phyloP scores from a whole-genome alignment of 2,888 invertebrate genomes.

The Cyclophora albipunctata region DNA sequence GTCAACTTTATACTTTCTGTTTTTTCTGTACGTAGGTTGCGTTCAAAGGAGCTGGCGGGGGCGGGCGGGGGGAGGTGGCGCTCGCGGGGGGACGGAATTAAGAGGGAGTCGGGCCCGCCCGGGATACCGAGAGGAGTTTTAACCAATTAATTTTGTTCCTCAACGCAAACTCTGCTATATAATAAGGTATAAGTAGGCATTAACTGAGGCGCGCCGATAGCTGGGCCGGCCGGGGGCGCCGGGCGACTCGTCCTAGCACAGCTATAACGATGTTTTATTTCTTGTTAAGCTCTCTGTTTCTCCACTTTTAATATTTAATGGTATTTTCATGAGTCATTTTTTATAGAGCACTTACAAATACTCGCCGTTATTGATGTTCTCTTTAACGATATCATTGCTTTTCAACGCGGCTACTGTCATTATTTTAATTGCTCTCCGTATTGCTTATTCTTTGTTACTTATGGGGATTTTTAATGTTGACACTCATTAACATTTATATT shows the following conservation, averaged over 20 bases:
- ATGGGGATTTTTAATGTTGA: conserved; percentile 10
- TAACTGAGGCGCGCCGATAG: conserved; percentile 73
- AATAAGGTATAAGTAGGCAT: conserved; percentile 76
- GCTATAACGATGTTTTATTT: conserved; percentile 74
- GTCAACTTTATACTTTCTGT: conserved; percentile 74
- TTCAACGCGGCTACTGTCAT: conserved; percentile 5
- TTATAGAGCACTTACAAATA: conserved; percentile 71
- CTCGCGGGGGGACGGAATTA: conserved; percentile 56
- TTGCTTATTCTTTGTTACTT: too few species aligned
- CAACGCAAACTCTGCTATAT: conserved; percentile 76
- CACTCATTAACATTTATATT: conserved; percentile 17
- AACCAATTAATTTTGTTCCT: conserved; percentile 78
- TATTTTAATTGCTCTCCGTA: too few species aligned
- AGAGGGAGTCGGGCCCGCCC: conserved; percentile 68
- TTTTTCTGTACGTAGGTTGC: conserved; percentile 75
- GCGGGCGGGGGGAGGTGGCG: conserved; percentile 36
- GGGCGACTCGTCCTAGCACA: conserved; percentile 55
- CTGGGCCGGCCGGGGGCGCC: conserved; percentile 65
- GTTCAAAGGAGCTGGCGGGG: conserved; percentile 73
- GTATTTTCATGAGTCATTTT: conserved; percentile 72
- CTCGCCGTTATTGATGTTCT: conserved; percentile 63
- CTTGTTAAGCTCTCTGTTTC: conserved; percentile 76
- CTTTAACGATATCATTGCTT: conserved; percentile 31
- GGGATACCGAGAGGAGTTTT: conserved; percentile 77
- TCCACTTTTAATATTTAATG: conserved; percentile 76